Base-by-base conservation (phyloP, 2,797 vertebrate genomes). In the Sebastolobus alascanus region DNA sequence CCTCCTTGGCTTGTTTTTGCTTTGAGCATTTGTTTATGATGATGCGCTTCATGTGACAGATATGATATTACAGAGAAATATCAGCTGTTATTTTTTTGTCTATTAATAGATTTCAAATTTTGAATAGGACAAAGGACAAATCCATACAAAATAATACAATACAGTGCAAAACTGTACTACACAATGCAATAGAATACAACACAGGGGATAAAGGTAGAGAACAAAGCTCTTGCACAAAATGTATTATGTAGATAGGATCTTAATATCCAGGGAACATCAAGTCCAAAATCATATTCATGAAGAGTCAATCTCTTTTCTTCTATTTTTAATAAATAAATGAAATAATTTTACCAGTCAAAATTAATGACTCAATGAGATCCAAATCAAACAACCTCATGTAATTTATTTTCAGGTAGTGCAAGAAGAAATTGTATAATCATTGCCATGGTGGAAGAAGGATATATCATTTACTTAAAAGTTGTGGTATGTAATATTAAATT, bases 1-100 rank as follows among this genome's bases (percentile, higher is more conserved):
- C 75, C 65, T 60, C 35, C 65, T 76, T 5, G 63, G 29, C 66
- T 78, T 79, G 40, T 56, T 72, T 84, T 60, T 35, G 40, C 29
- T 81, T 82, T 80, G 52, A 54, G 71, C 75, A 52, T 75, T 0
- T 70, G 50, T 76, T 68, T 40, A 37, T 71, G 70, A 29, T 6
- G 4, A 80, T 72, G 22, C 3, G 5, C 38, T 71, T 73, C 59
- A 69, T 68, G 46, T 73, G 56, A 68, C 54, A 66, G 52, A 76
- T 25, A 52, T 56, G 12, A 77, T 71, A 33, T 66, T 58, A 38
- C 43, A 14, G 3, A 56, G 33, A 35, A 71, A 67, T 56, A 70
- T 75, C 31, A 43, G 40, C 3, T 10, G 6, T 70, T 61, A 22
- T 64, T 59, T 69, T 25, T 63, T 16, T 31, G 20, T 58, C 59